Evolutionary conservation across 2,113 vertebrate species (phyloP).

Genomic region (Fukomys damarensis): DNA sequence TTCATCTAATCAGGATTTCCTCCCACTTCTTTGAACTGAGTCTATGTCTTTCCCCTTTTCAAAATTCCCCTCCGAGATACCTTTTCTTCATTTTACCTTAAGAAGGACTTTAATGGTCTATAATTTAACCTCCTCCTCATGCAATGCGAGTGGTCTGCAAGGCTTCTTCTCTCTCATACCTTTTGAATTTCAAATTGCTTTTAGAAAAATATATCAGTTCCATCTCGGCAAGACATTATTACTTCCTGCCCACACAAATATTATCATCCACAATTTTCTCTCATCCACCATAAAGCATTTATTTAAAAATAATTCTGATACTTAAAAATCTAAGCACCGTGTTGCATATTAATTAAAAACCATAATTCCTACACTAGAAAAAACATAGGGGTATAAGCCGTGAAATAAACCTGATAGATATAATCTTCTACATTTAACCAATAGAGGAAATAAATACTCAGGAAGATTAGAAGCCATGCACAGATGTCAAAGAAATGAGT

Average conservation of each 20-base stretch:
- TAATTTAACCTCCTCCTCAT: conserved; percentile 34
- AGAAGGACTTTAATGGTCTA: conserved; percentile 55
- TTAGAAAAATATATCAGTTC: conserved; percentile 32
- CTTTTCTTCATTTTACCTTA: conserved; percentile 60
- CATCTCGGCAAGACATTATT: conserved; percentile 39
- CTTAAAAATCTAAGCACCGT: conserved; percentile 22
- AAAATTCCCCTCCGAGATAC: conserved; percentile 59
- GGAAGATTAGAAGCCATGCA: neutral
- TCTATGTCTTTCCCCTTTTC: conserved; percentile 8
- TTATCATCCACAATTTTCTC: conserved; percentile 26
- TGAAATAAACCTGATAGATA: neutral
- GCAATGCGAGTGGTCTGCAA: conserved; percentile 11
- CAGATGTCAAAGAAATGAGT: neutral
- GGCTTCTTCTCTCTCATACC: neutral
- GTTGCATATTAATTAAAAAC: conserved; percentile 23
- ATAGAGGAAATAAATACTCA: neutral
- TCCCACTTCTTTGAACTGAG: conserved; percentile 32
- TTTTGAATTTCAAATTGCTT: conserved; percentile 59
- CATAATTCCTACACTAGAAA: neutral
- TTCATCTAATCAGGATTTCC: conserved; percentile 51
- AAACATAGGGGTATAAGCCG: neutral
- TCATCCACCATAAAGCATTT: neutral
- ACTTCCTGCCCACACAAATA: conserved; percentile 40
- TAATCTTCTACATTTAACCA: neutral
- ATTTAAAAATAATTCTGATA: neutral